Percentiles rank a stretch among this genome's conserved stretches.
phyloP scores from a whole-genome alignment of 2,113 vertebrate genomes.

The Zapus hudsonius region DNA sequence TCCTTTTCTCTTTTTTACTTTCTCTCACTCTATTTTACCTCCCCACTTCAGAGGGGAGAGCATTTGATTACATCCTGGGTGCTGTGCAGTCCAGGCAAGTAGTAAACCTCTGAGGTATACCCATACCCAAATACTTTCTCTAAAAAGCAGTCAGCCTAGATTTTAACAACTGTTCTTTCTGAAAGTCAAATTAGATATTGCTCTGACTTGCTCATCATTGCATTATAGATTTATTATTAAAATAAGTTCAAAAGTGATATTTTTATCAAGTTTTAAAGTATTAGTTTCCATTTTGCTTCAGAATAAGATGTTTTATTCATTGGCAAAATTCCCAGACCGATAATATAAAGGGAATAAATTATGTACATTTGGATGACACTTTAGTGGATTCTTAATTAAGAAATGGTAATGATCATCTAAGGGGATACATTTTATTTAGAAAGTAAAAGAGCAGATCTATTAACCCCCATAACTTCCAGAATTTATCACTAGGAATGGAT shows the following conservation, averaged over 20 bases:
- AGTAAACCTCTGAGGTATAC: background rate
- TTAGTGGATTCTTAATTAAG: constrained; percentile 85
- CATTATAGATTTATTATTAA: constrained; percentile 84
- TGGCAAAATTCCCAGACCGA: constrained; percentile 84
- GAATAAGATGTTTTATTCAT: constrained; percentile 83
- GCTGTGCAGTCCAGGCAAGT: background rate
- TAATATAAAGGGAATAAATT: constrained; percentile 85
- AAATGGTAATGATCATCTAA: constrained; percentile 75
- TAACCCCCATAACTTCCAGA: constrained; percentile 76
- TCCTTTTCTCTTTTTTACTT: no score
- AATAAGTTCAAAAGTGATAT: constrained; percentile 80
- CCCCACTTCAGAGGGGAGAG: background rate
- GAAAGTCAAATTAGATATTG: constrained; percentile 78
- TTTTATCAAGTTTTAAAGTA: constrained; percentile 80
- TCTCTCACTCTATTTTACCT: background rate
- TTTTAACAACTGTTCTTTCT: constrained; percentile 17
- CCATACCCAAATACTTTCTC: constrained; percentile 30
- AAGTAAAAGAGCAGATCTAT: constrained; percentile 81
- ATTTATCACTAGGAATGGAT: constrained; percentile 76
- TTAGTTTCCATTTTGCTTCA: constrained; percentile 67
- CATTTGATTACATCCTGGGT: fast-evolving
- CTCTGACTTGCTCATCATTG: constrained; percentile 76
- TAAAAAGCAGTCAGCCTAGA: constrained; percentile 76
- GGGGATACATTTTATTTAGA: constrained; percentile 77
- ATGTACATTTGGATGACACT: constrained; percentile 78